Percentiles rank a stretch among this genome's conserved stretches.
phyloP scores from a whole-genome alignment of 2,113 vertebrate species.

The Kobus ellipsiprymnus region DNA sequence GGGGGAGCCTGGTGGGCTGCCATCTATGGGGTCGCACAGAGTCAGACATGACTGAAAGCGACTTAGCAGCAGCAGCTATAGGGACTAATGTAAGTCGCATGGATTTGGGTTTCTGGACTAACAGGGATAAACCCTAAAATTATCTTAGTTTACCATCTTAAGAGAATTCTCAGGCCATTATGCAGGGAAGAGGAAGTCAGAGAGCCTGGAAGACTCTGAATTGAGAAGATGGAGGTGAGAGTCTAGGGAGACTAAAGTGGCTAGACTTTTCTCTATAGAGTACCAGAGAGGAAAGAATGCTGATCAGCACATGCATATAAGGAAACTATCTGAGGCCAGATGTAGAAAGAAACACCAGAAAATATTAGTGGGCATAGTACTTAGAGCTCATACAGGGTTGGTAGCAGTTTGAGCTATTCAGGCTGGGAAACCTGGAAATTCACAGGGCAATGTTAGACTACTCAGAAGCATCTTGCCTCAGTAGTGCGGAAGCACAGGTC shows the following conservation, averaged over 20 bases:
- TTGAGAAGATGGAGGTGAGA: background rate
- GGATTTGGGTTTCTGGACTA: background rate
- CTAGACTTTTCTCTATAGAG: background rate
- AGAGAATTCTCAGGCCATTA: background rate
- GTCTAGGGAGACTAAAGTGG: background rate
- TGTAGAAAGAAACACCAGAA: background rate
- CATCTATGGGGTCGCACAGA: accelerated
- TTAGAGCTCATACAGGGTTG: background rate
- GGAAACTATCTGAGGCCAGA: background rate
- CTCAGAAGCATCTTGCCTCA: background rate
- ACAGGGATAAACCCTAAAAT: background rate
- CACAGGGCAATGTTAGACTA: background rate
- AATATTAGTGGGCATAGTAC: background rate
- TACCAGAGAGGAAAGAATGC: background rate
- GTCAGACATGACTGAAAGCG: background rate
- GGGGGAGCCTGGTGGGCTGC: background rate
- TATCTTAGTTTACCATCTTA: background rate
- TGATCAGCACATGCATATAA: background rate
- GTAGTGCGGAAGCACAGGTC: background rate
- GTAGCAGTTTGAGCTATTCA: background rate
- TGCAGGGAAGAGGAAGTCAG: background rate
- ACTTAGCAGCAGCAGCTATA: background rate
- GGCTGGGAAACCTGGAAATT: background rate
- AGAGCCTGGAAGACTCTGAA: background rate
- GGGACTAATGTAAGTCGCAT: background rate